phyloP scores from a whole-genome alignment of 1,140 invertebrate genomes.

The Philopotamus ludificatus region DNA sequence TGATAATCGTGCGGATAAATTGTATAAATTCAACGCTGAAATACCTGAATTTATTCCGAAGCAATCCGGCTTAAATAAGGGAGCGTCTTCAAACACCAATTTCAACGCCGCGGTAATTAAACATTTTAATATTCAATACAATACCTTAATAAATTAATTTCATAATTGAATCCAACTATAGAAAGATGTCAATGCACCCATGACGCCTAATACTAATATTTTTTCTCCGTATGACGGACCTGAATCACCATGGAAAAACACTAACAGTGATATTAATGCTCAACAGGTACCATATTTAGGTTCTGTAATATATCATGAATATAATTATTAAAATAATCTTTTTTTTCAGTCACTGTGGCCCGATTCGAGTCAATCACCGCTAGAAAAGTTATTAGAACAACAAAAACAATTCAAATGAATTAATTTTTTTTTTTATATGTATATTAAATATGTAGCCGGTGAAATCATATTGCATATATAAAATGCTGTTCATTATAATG shows the following conservation, averaged over 20 bases:
- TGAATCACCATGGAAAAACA: constrained; percentile 16
- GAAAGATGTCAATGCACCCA: not conserved
- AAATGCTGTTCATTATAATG: too few species aligned
- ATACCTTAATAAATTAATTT: too few species aligned
- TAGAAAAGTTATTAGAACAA: constrained; percentile 77
- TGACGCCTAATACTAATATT: not conserved
- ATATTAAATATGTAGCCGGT: too few species aligned
- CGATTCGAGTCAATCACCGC: constrained; percentile 70
- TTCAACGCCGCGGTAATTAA: too few species aligned
- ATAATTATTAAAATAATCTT: constrained; percentile 14
- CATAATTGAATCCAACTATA: not conserved
- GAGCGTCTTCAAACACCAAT: too few species aligned
- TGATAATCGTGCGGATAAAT: not conserved
- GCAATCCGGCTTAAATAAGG: too few species aligned
- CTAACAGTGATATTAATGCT: not conserved
- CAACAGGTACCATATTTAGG: constrained; percentile 5
- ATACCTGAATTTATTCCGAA: constrained; percentile 15
- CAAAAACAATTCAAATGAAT: constrained; percentile 66
- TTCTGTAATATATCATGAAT: not conserved
- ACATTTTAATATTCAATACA: too few species aligned
- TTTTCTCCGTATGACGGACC: constrained; percentile 14
- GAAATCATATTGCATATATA: too few species aligned
- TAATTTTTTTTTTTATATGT: too few species aligned
- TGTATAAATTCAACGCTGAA: constrained; percentile 7
- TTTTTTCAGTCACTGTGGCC: constrained; percentile 72